Percentiles rank a stretch among this genome's conserved stretches.
phyloP scores from a whole-genome alignment of 2,113 vertebrate genomes.

The Chauna torquata region DNA sequence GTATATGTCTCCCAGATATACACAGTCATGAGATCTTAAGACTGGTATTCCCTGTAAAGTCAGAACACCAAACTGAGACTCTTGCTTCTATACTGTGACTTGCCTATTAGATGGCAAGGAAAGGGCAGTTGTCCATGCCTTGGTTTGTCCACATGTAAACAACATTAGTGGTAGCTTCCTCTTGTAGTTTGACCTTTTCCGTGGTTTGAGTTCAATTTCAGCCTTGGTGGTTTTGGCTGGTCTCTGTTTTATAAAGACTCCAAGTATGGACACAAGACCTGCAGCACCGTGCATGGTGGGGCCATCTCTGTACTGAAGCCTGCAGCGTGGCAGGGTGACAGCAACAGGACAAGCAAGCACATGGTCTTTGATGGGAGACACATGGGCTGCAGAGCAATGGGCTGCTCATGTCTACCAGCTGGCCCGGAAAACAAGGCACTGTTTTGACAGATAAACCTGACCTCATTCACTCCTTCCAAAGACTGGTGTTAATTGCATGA shows the following conservation, averaged over 20 bases:
- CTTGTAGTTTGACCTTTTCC: background rate
- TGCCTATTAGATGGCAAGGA: background rate
- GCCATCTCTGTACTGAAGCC: background rate
- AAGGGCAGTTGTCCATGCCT: background rate
- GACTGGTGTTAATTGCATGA: background rate
- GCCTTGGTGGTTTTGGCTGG: background rate
- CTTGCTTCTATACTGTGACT: background rate
- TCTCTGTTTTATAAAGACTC: background rate
- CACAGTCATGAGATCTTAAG: background rate
- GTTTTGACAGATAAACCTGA: slow-evolving; percentile 6
- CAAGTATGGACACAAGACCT: background rate
- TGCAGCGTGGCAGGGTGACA: background rate
- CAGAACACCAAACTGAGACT: background rate
- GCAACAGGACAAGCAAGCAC: background rate
- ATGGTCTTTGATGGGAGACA: background rate
- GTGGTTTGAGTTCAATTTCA: background rate
- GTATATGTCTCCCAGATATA: background rate
- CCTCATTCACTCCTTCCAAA: background rate
- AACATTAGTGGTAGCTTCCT: background rate
- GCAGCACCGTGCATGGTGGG: background rate
- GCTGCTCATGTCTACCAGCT: background rate
- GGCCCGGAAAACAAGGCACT: background rate
- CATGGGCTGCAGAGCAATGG: background rate
- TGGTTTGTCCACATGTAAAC: background rate
- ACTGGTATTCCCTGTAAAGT: background rate